These are phyloP conservation scores for Ephydatia muelleri DNA, from an alignment of 37 sponge, comb jelly and placozoan genomes.

Conservation along the genomic window DNA sequence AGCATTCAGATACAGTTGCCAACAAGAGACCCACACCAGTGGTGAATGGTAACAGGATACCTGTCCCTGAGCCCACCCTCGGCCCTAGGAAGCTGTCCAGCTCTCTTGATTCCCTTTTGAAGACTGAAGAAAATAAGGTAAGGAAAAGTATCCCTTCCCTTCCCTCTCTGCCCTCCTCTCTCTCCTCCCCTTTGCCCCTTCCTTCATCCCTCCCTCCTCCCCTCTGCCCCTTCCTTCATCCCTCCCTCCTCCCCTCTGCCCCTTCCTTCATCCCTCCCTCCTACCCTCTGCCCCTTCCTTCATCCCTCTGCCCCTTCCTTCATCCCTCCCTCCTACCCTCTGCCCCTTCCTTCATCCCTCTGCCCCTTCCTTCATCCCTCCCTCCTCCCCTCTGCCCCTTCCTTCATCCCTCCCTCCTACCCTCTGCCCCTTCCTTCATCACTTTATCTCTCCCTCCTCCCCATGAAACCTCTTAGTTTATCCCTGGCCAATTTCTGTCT, in stretches of 20 bases:
- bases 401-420: neutral
- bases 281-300: neutral
- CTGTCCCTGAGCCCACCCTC: too few species aligned
- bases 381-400: neutral
- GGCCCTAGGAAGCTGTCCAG: neutral
- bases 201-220: too few species aligned
- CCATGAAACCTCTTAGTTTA: neutral
- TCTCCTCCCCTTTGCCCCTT: too few species aligned
- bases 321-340: neutral
- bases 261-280: neutral
- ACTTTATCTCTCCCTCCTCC: neutral
- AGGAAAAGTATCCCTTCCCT: neutral
- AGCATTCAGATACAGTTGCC: too few species aligned
- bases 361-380: too few species aligned
- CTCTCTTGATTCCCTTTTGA: neutral
- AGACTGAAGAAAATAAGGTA: neutral
- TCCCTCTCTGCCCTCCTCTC: too few species aligned
- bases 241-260: neutral
- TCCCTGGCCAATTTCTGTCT: neutral
- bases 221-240: neutral
- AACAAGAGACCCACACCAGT: too few species aligned
- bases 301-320: neutral
- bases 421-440: neutral
- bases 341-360: too few species aligned
- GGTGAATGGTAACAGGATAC: too few species aligned